Conservation (phyloP, 2,888 invertebrate species). For the Leptinotarsa haldemani region DNA sequence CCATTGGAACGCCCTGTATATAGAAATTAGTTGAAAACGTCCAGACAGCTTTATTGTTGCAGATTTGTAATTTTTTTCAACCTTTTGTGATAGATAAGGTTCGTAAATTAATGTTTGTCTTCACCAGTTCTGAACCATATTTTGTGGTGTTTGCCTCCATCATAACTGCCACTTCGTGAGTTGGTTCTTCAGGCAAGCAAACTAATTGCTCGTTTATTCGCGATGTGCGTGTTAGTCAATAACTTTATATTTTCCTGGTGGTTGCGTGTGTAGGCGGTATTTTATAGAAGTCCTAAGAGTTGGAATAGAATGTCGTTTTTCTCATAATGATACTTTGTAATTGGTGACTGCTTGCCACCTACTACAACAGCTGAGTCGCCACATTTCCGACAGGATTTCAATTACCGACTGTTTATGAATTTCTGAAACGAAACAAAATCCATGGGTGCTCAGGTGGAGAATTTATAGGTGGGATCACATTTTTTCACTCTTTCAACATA, state of each 20-base stretch:
- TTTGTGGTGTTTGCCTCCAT: too few species aligned
- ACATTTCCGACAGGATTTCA: background rate
- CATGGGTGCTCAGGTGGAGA: background rate
- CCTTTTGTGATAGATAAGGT: too few species aligned
- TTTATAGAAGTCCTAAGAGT: constrained; percentile 1
- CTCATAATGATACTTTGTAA: background rate
- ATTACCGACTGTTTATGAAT: constrained; percentile 14
- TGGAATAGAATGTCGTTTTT: constrained; percentile 8
- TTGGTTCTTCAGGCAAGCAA: too few species aligned
- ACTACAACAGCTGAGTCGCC: background rate
- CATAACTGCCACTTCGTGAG: too few species aligned
- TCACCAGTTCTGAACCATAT: too few species aligned
- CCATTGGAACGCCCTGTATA: too few species aligned
- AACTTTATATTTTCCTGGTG: constrained; percentile 5
- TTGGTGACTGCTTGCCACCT: constrained; percentile 10
- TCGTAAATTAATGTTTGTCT: too few species aligned
- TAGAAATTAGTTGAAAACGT: too few species aligned
- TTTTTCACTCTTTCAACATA: background rate
- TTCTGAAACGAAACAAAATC: background rate
- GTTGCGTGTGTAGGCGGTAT: background rate
- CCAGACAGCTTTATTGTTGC: too few species aligned
- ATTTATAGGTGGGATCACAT: background rate
- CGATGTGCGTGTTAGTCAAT: constrained; percentile 3
- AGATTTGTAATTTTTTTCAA: too few species aligned
- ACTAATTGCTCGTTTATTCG: background rate